Evolutionary conservation across 2,797 vertebrate genomes (phyloP).

Genomic region (Tamandua tetradactyla): DNA sequence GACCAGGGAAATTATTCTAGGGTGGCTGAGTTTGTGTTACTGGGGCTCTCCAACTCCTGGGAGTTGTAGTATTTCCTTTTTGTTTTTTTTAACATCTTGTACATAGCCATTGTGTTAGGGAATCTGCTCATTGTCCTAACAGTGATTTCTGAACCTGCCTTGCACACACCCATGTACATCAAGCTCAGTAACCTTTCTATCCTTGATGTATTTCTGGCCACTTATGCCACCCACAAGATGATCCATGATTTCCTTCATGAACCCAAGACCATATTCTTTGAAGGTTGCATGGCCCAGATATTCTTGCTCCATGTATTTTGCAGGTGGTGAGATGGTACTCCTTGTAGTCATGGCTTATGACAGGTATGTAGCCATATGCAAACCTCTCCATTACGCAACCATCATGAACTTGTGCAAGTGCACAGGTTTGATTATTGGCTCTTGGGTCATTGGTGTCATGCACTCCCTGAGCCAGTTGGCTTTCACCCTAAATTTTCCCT

Average conservation of each 20-base stretch:
- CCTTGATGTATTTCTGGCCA: constrained; percentile 62
- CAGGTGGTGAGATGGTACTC: constrained; percentile 70
- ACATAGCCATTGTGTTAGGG: constrained; percentile 41
- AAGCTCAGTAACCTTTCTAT: constrained; percentile 71
- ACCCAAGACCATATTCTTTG: constrained; percentile 67
- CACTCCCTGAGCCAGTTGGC: constrained; percentile 55
- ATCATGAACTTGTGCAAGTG: constrained; percentile 64
- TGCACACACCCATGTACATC: constrained; percentile 73
- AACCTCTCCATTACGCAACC: constrained; percentile 60
- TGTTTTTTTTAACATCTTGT: too few relatives aligned
- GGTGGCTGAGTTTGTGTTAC: too few relatives aligned
- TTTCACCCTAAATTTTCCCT: constrained; percentile 60
- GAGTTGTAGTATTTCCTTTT: too few relatives aligned
- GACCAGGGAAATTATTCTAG: too few relatives aligned
- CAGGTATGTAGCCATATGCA: constrained; percentile 61
- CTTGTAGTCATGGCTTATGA: constrained; percentile 65
- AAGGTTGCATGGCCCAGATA: constrained; percentile 68
- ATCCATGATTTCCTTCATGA: constrained; percentile 52
- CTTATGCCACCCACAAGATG: constrained; percentile 67
- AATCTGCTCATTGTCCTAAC: constrained; percentile 69
- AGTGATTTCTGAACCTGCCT: constrained; percentile 40
- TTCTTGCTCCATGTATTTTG: constrained; percentile 71
- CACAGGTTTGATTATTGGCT: background rate
- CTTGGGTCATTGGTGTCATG: constrained; percentile 52
- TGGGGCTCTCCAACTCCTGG: too few relatives aligned